Percentiles rank a stretch among this genome's conserved stretches.
phyloP scores from a whole-genome alignment of 1,140 invertebrate genomes.

The Ips typographus region DNA sequence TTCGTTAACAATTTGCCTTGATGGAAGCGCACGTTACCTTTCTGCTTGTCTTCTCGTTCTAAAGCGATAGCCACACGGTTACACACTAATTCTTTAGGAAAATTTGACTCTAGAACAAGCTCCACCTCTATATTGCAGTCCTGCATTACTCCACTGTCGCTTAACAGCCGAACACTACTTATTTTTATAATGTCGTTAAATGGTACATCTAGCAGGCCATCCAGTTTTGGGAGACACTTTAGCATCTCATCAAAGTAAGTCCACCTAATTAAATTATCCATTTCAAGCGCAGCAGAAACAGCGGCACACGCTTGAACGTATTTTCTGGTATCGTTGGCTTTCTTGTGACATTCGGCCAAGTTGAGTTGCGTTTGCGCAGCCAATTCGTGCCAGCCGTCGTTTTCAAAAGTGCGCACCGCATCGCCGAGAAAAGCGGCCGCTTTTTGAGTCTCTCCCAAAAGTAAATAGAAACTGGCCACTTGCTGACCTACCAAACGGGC shows the following conservation, averaged over 20 bases:
- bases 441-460: constrained; percentile 82
- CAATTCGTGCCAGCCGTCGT: constrained; percentile 83
- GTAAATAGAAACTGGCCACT: constrained; percentile 86
- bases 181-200: constrained; percentile 55
- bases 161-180: constrained; percentile 54
- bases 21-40: constrained; percentile 30
- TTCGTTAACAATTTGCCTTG: constrained; percentile 38
- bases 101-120: constrained; percentile 59
- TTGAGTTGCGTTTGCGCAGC: constrained; percentile 80
- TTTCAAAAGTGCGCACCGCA: constrained; percentile 79
- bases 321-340: constrained; percentile 72
- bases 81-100: constrained; percentile 61
- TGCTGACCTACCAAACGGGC: constrained; percentile 87
- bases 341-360: constrained; percentile 81
- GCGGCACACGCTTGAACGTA: constrained; percentile 75
- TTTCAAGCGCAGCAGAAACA: constrained; percentile 70
- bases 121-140: constrained; percentile 61
- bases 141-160: constrained; percentile 56
- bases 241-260: constrained; percentile 77
- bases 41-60: constrained; percentile 43
- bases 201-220: constrained; percentile 47
- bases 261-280: constrained; percentile 71
- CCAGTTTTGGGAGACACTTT: constrained; percentile 63
- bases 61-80: constrained; percentile 57
- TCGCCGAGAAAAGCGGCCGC: constrained; percentile 86